phyloP scores from a whole-genome alignment of 2,888 invertebrate genomes.

The Erebia aethiops region DNA sequence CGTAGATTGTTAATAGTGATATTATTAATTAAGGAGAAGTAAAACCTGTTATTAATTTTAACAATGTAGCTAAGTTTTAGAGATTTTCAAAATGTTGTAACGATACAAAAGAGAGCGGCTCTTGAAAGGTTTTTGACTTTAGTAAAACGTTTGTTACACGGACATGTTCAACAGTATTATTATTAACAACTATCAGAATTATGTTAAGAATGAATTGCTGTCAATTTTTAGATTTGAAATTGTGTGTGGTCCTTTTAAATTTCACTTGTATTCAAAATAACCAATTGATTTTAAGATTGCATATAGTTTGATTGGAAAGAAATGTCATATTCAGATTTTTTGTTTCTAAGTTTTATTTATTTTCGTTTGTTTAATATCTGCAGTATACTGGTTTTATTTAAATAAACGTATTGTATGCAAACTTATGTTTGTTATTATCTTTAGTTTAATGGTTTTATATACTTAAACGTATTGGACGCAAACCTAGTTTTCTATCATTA shows the following conservation, averaged over 20 bases:
- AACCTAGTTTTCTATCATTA: too few relatives aligned
- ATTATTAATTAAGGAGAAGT: conserved; percentile 76
- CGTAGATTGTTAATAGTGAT: conserved; percentile 82
- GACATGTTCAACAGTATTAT: conserved; percentile 66
- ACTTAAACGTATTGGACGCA: too few relatives aligned
- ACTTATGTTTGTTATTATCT: too few relatives aligned
- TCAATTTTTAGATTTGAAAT: neutral
- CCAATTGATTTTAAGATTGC: too few relatives aligned
- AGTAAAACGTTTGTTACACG: conserved; percentile 47
- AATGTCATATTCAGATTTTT: too few relatives aligned
- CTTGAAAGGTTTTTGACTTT: conserved; percentile 47
- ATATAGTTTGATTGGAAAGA: too few relatives aligned
- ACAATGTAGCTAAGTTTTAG: conserved; percentile 74
- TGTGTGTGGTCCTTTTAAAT: neutral
- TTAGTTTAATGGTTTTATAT: too few relatives aligned
- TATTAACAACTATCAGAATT: neutral
- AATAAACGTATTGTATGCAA: too few relatives aligned
- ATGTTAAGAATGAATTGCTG: conserved; percentile 4
- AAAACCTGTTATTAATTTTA: conserved; percentile 79
- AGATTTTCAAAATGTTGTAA: conserved; percentile 76
- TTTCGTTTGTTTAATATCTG: too few relatives aligned
- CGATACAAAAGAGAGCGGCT: conserved; percentile 51
- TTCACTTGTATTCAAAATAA: neutral
- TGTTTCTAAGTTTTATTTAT: too few relatives aligned
- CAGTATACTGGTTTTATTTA: too few relatives aligned